Evolutionary conservation across 2,888 invertebrate species (phyloP).

Genomic region (Tachina fera): DNA sequence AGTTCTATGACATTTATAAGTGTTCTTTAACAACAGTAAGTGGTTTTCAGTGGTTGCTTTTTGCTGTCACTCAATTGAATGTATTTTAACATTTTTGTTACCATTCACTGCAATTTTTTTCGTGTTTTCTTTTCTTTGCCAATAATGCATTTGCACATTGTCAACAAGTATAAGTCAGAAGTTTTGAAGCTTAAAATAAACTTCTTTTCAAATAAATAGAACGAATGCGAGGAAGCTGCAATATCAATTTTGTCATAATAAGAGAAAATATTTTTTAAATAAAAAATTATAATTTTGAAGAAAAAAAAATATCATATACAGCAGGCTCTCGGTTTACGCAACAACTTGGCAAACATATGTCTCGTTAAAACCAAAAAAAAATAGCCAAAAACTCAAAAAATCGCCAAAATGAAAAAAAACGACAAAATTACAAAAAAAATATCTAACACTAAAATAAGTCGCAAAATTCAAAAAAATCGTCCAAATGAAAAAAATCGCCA

Average conservation of each 20-base stretch:
- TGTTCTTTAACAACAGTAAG: slow-evolving; percentile 6
- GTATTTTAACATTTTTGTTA: not conserved
- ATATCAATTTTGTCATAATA: not conserved
- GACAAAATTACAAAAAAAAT: no score
- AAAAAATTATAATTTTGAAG: no score
- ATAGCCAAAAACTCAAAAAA: no score
- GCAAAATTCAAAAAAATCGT: no score
- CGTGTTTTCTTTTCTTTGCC: not conserved
- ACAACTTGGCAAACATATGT: no score
- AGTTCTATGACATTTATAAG: not conserved
- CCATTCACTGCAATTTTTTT: not conserved
- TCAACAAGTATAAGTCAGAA: slow-evolving; percentile 13
- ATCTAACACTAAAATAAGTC: no score
- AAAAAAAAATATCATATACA: no score
- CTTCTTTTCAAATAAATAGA: not conserved
- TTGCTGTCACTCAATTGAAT: not conserved
- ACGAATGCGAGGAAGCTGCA: not conserved
- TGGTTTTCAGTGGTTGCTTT: slow-evolving; percentile 5
- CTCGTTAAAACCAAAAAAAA: no score
- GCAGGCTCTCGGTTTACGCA: no score
- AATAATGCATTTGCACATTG: not conserved
- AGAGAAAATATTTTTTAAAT: not conserved
- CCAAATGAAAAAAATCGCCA: no score
- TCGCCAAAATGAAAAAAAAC: no score
- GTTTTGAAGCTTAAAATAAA: not conserved